These are phyloP conservation scores for Masnerella sp. DNA, from an alignment of 2,888 invertebrate genomes.

Conservation along the genomic window DNA sequence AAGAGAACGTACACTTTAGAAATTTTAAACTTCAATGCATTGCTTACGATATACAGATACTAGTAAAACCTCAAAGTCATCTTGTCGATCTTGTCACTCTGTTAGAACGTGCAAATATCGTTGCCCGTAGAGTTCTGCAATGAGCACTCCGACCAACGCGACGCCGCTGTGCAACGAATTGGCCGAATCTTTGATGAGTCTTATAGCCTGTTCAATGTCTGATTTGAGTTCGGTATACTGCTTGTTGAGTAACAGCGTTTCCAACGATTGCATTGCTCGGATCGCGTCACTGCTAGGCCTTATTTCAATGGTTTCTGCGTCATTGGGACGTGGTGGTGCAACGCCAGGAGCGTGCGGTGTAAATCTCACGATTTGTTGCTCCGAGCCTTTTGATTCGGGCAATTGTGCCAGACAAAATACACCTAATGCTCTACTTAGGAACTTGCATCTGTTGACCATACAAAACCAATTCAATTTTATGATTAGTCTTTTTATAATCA, in stretches of 20 bases:
- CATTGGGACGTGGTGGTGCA: conserved; percentile 68
- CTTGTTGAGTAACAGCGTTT: conserved; percentile 75
- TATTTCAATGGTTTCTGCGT: conserved; percentile 71
- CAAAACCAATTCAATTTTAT: too few species aligned
- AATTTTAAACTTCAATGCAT: conserved; percentile 22
- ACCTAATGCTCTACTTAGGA: conserved; percentile 79
- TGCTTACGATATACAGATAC: conserved; percentile 36
- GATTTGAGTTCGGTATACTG: conserved; percentile 76
- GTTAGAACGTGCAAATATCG: conserved; percentile 73
- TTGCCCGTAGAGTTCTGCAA: conserved; percentile 78
- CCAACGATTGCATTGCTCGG: conserved; percentile 76
- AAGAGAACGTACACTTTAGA: not conserved
- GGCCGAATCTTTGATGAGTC: conserved; percentile 79
- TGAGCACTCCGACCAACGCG: conserved; percentile 77
- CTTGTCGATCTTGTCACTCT: conserved; percentile 64
- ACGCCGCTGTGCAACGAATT: conserved; percentile 80
- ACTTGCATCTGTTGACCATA: conserved; percentile 72
- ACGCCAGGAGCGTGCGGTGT: conserved; percentile 75
- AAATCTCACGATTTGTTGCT: conserved; percentile 74
- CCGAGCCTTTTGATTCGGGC: conserved; percentile 78
- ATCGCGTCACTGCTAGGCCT: conserved; percentile 76
- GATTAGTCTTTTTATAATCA: too few species aligned
- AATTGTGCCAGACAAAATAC: conserved; percentile 80
- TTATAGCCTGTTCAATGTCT: conserved; percentile 76
- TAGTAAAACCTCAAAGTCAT: conserved; percentile 54